Percentiles rank a stretch among this genome's conserved stretches.
Conservation (phyloP, 2,888 invertebrate genomes). For the Chaitophorus viminalis region DNA sequence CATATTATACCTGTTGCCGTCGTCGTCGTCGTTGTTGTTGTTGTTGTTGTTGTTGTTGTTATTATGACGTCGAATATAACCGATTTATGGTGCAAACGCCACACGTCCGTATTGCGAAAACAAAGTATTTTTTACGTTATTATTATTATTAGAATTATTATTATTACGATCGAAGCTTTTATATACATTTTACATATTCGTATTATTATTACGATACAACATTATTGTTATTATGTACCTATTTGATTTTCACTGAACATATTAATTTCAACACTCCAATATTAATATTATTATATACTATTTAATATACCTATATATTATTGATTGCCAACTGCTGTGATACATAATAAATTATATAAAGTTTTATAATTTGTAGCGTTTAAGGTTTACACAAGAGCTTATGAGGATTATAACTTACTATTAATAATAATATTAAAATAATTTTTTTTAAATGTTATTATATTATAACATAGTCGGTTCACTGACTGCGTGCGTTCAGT, state of each 20-base stretch:
- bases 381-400: slow-evolving; percentile 50
- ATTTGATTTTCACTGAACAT: not conserved
- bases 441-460: slow-evolving; percentile 22
- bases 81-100: too few species aligned
- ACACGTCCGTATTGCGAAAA: not conserved
- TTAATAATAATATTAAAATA: not conserved
- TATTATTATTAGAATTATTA: too few species aligned
- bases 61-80: too few species aligned
- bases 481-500: not conserved
- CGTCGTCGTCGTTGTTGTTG: too few species aligned
- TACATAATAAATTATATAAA: not conserved
- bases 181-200: too few species aligned
- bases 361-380: slow-evolving; percentile 39
- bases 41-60: too few species aligned
- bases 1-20: too few species aligned
- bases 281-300: too few species aligned
- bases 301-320: not conserved
- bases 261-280: not conserved
- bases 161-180: too few species aligned
- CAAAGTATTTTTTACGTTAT: slow-evolving; percentile 3
- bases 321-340: slow-evolving; percentile 43
- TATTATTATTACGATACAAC: not conserved
- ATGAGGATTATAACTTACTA: not conserved
- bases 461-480: not conserved
- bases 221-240: too few species aligned